Evolutionary conservation across 2,797 vertebrate genomes (phyloP), one percentile per base, ranked within the genome.

Genomic region (Pangasius djambal): DNA sequence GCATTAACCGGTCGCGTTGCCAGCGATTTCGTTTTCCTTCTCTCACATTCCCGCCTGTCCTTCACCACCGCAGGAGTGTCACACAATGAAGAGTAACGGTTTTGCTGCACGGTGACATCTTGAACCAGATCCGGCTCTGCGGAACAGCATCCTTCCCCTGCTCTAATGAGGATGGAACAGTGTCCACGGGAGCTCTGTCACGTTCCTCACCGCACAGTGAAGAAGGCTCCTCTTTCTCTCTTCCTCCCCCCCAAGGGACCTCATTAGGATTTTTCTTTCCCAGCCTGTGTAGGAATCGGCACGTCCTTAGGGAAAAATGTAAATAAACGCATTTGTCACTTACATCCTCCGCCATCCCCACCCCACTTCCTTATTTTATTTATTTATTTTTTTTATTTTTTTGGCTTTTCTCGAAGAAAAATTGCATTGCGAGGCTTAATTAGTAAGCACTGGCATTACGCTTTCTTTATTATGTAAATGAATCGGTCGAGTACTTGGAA

Each of bases 391-490:
- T 89, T 72, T 70, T 86, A 89, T 20, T 57, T 83, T 87, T 48
- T 48, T 48, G 44, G 44, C 44, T 48, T 48, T 92, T 92, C 88
- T 88, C 65, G 78, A 92, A 91, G 92, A 90, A 90, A 93, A 93
- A 94, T 91, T 92, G 91, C 92, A 91, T 91, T 75, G 92, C 81
- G 87, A 92, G 90, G 93, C 92, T 93, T 94, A 93, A 94, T 94
- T 94, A 93, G 92, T 93, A 92, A 93, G 91, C 90, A 69, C 89
- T 92, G 92, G 91, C 92, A 93, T 94, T 93, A 92, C 52, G 88
- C 85, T 89, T 92, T 92, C 92, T 92, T 94, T 94, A 92, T 94
- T 90, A 94, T 94, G 94, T 93, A 94, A 94, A 94, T 94, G 91
- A 93, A 89, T 88, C 79, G 92, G 90, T 88, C 86, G 89, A 91